These are phyloP conservation scores for Drosophila leonis DNA, from an alignment of 2,888 invertebrate species.

Conservation along the genomic window DNA sequence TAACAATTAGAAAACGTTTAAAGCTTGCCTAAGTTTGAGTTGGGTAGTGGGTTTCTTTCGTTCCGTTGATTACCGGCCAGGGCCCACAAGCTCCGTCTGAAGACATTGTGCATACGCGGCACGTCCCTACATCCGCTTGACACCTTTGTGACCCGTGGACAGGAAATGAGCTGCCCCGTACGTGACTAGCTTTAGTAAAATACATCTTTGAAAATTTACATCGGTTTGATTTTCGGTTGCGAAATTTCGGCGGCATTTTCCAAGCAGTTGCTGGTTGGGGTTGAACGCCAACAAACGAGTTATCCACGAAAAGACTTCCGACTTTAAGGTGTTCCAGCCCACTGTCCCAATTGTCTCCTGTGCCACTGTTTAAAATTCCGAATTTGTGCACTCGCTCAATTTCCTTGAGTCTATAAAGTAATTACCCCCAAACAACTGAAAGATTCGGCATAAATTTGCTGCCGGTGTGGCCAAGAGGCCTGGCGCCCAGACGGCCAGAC, in stretches of 20 bases:
- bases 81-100: conserved; percentile 24
- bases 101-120: conserved; percentile 74
- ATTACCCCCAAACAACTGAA: conserved; percentile 66
- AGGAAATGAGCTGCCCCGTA: conserved; percentile 80
- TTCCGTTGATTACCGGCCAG: conserved; percentile 43
- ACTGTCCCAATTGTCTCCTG: conserved; percentile 10
- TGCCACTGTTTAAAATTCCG: conserved; percentile 69
- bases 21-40: conserved; percentile 55
- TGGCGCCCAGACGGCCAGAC: conserved; percentile 2
- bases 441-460: conserved; percentile 69
- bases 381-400: conserved; percentile 82
- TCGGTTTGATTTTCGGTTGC: conserved; percentile 39
- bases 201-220: conserved; percentile 43
- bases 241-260: conserved; percentile 35
- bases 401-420: conserved; percentile 82
- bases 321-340: conserved; percentile 33
- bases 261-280: conserved; percentile 24
- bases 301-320: conserved; percentile 14
- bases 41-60: conserved; percentile 50
- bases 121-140: conserved; percentile 80
- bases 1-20: conserved; percentile 82
- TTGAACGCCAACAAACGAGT: conserved; percentile 29
- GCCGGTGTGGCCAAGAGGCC: conserved; percentile 11
- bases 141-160: conserved; percentile 76
- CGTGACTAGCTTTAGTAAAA: conserved; percentile 72